Conservation (phyloP, 2,113 vertebrate species). For the Hippocampus zosterae region DNA sequence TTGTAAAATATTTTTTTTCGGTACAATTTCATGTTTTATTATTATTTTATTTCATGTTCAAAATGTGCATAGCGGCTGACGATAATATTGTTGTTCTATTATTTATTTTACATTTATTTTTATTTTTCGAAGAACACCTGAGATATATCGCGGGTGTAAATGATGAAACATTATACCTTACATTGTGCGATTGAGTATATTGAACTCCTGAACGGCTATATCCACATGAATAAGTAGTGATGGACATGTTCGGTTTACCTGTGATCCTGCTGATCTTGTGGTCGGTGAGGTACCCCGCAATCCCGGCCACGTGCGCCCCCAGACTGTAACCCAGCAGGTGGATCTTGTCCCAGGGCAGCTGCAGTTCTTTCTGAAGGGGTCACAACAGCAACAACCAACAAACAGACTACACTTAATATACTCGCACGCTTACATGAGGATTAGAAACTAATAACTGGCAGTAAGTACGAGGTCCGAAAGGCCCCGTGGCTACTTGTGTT, state of each 20-base stretch:
- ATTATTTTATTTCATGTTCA: no score
- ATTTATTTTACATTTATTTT: no score
- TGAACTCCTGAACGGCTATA: background rate
- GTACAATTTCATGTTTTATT: no score
- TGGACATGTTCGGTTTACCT: constrained; percentile 69
- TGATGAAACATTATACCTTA: no score
- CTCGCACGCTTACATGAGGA: background rate
- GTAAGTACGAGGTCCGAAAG: background rate
- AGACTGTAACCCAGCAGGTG: constrained; percentile 96
- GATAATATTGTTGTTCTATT: no score
- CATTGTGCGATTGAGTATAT: background rate
- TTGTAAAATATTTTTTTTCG: no score
- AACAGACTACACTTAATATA: background rate
- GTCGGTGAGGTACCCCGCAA: constrained; percentile 85
- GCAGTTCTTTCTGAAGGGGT: constrained; percentile 74
- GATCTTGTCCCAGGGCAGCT: constrained; percentile 82
- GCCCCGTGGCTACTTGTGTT: background rate
- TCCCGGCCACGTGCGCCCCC: constrained; percentile 90
- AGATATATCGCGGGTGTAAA: no score
- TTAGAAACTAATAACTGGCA: background rate
- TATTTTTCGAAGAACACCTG: no score
- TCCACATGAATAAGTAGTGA: no score
- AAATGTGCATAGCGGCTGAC: no score
- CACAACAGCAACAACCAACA: background rate
- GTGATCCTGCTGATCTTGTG: constrained; percentile 94